Base-by-base conservation (phyloP, 1,140 invertebrate species). In the Zophobas morio region DNA sequence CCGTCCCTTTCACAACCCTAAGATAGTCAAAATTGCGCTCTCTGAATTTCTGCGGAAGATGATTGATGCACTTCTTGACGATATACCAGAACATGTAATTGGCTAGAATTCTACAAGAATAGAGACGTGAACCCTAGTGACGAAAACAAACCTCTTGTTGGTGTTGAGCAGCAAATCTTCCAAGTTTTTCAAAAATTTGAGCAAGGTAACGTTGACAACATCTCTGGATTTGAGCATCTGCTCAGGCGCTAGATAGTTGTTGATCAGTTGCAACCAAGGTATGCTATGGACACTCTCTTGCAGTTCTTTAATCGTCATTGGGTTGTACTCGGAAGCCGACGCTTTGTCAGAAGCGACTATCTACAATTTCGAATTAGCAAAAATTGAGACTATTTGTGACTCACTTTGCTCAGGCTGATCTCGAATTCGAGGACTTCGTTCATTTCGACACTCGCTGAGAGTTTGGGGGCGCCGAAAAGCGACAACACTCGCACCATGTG, bases 361-460 rank as follows among this genome's bases (percentile, higher is more conserved):
- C n/a, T 35, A 6, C n/a, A 35, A 66, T 0, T 20, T 20, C 20
- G 20, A 20, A 20, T 20, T 20, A 20, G 20, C 20, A 20, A 20
- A 20, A 20, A 20, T 20, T 20, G 20, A 20, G 20, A 20, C 20
- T 20, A 20, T 20, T 57, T 57, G 8, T n/a, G 6, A 71, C 35
- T 60, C 88, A 96, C 95, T 83, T 96, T 96, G 4, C 96, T 95
- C 47, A 99, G 88, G 75, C 92, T 89, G 35, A 95, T 95, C 88
- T 99, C 97, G 82, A 99, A 98, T 33, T 94, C 87, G 1, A 99
- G 88, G 0, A 96, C 94, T 56, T 95, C 92, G n/a, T 88, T 89
- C 57, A 98, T 89, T 81, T 97, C 94, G 1, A 87, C 84, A 76
- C 89, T 85, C 0, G 95, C 96, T 5, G 82, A 84, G 0, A 86